phyloP scores from a whole-genome alignment of 2,797 vertebrate species.

The Anas bernieri region DNA sequence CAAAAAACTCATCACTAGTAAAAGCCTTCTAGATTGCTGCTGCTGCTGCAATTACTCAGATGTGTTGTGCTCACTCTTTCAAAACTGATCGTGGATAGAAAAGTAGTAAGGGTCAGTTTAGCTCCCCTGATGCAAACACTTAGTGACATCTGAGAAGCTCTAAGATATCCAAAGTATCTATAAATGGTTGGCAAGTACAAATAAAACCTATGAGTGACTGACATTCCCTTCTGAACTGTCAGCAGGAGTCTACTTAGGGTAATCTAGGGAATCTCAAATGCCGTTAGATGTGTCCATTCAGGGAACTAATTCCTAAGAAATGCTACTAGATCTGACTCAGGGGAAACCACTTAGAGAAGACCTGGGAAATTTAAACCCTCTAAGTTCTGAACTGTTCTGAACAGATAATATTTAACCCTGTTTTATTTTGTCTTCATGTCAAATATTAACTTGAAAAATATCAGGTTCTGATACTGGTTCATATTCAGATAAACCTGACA shows the following conservation, averaged over 20 bases:
- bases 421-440: neutral
- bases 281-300: neutral
- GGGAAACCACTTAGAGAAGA: neutral
- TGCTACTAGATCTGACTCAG: neutral
- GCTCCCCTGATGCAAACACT: neutral
- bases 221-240: neutral
- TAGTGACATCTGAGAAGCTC: neutral
- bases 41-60: neutral
- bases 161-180: neutral
- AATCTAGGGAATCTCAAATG: constrained; percentile 9
- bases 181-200: neutral
- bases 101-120: neutral
- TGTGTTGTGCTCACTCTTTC: neutral
- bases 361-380: neutral
- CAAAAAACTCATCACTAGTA: neutral
- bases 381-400: neutral
- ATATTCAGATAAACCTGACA: neutral
- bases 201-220: neutral
- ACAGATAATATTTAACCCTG: neutral
- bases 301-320: neutral
- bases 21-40: neutral
- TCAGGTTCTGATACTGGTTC: neutral
- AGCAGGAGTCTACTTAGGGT: neutral
- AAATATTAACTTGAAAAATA: neutral
- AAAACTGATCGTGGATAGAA: neutral